Percentiles rank a stretch among this genome's conserved stretches.
Evolutionary conservation across 2,113 vertebrate species (phyloP).

Genomic region (Bothrops jararaca): DNA sequence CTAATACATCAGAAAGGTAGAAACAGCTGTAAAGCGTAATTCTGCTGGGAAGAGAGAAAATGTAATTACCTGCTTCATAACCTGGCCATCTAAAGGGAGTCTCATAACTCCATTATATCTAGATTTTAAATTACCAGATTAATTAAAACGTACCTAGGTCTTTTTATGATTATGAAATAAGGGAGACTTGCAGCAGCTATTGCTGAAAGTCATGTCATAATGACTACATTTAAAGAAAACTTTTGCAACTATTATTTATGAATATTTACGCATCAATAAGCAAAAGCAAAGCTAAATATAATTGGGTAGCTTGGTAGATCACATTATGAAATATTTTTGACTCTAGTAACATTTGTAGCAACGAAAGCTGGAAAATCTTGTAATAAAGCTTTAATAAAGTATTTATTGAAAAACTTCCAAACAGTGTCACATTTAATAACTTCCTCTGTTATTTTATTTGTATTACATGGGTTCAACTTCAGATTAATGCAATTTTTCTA

Average conservation of each 20-base stretch:
- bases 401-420: no score
- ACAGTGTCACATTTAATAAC: no score
- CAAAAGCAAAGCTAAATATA: neutral
- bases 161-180: neutral
- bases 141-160: neutral
- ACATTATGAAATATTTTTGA: neutral
- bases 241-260: neutral
- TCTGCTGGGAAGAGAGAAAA: neutral
- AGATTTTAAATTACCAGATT: neutral
- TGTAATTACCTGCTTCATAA: neutral
- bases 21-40: neutral
- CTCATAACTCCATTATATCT: neutral
- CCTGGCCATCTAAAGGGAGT: neutral
- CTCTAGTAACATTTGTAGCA: no score
- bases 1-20: neutral
- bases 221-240: neutral
- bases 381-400: no score
- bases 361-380: no score
- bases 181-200: neutral
- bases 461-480: no score
- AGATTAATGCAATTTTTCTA: no score
- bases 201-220: neutral
- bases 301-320: neutral
- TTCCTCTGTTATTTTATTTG: no score
- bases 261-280: neutral